Percentiles rank a stretch among this genome's conserved stretches.
These are phyloP conservation scores for Bubalus kerabau DNA, from an alignment of 2,113 vertebrate genomes.

Conservation along the genomic window DNA sequence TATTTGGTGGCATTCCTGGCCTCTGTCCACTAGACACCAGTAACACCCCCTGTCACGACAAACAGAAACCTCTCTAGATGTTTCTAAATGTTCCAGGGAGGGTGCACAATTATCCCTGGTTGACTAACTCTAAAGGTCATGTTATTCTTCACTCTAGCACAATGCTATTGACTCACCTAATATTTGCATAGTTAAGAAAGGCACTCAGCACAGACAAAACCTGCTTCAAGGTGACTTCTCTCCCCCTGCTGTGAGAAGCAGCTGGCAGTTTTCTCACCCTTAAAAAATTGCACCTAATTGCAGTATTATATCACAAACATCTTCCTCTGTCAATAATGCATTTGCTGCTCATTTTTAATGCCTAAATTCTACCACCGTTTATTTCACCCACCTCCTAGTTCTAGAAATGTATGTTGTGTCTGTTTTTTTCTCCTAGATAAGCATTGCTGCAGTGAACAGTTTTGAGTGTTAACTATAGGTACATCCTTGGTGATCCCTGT, in stretches of 20 bases:
- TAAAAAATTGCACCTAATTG: too few relatives aligned
- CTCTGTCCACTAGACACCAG: not conserved
- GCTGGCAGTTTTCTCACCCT: not conserved
- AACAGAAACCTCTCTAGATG: not conserved
- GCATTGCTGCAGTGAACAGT: not conserved
- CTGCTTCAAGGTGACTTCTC: not conserved
- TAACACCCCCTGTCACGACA: not conserved
- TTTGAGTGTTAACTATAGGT: not conserved
- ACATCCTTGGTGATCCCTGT: too few relatives aligned
- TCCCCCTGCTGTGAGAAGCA: not conserved
- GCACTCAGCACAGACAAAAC: not conserved
- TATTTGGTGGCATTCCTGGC: not conserved
- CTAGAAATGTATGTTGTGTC: not conserved
- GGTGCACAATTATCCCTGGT: accelerated
- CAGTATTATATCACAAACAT: not conserved
- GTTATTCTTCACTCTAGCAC: not conserved
- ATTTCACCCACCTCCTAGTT: not conserved
- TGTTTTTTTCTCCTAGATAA: not conserved
- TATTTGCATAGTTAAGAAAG: not conserved
- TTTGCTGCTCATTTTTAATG: not conserved
- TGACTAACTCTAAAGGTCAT: not conserved
- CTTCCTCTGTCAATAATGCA: not conserved
- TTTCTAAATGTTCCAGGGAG: not conserved
- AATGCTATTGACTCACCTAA: not conserved
- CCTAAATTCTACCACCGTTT: not conserved